Evolutionary conservation across 2,888 invertebrate genomes (phyloP).

Genomic region (Agriopis marginaria): DNA sequence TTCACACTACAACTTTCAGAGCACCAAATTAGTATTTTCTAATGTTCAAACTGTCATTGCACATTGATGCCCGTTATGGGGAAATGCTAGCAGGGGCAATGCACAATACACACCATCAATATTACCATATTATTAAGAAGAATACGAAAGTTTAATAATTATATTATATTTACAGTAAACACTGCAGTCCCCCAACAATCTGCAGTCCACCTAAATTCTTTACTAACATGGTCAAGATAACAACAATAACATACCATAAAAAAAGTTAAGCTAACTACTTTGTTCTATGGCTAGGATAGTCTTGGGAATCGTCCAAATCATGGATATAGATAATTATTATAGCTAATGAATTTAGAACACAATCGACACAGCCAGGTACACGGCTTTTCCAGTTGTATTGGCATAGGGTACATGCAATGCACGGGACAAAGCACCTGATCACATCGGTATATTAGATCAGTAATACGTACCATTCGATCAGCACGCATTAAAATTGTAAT

Average conservation of each 20-base stretch:
- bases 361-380: not conserved
- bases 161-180: too few relatives aligned
- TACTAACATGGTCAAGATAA: not conserved
- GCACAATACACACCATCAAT: too few relatives aligned
- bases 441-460: not conserved
- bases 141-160: too few relatives aligned
- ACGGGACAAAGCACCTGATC: not conserved
- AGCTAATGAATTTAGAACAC: not conserved
- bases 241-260: not conserved
- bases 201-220: too few relatives aligned
- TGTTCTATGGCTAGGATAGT: not conserved
- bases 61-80: too few relatives aligned
- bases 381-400: not conserved
- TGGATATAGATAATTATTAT: not conserved
- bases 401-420: constrained; percentile 4
- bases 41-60: too few relatives aligned
- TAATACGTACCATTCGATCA: constrained; percentile 42
- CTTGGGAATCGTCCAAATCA: not conserved
- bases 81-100: too few relatives aligned
- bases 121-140: too few relatives aligned
- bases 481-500: constrained; percentile 37
- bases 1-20: too few relatives aligned
- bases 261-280: not conserved
- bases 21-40: too few relatives aligned
- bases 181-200: too few relatives aligned